Evolutionary conservation across 2,888 invertebrate genomes (phyloP).

Genomic region (Poecilobothrus nobilitatus): DNA sequence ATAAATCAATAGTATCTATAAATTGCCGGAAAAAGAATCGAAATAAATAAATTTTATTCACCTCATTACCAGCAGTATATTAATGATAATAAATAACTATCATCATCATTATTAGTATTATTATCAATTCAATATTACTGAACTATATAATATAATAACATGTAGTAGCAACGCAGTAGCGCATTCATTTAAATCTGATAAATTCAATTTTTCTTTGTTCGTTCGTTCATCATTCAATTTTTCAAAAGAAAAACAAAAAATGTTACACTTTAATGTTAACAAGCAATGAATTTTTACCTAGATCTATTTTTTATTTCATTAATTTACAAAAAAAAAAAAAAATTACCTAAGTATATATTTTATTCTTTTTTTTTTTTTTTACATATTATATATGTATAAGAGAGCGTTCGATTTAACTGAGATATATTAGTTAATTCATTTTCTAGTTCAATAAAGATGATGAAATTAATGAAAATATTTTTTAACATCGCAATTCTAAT

Average conservation of each 20-base stretch:
- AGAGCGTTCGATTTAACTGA: background rate
- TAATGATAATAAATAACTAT: too few species aligned
- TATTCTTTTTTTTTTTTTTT: background rate
- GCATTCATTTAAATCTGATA: background rate
- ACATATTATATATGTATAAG: background rate
- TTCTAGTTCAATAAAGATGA: slow-evolving; percentile 1
- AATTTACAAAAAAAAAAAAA: background rate
- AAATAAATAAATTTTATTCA: slow-evolving; percentile 1
- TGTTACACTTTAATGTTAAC: background rate
- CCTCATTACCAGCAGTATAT: background rate
- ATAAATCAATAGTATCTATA: background rate
- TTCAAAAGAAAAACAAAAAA: background rate
- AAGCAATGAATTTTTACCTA: background rate
- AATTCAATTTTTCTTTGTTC: background rate
- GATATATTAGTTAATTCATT: slow-evolving; percentile 1
- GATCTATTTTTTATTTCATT: background rate
- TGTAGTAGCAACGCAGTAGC: background rate
- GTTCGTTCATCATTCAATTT: background rate
- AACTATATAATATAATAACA: background rate
- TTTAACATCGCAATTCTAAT: background rate
- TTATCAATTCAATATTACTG: background rate
- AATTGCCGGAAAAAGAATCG: background rate
- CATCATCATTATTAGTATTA: background rate
- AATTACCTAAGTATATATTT: too few species aligned
- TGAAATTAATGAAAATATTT: background rate